Conservation (phyloP, 2,113 vertebrate genomes). For the Rafetus swinhoei region DNA sequence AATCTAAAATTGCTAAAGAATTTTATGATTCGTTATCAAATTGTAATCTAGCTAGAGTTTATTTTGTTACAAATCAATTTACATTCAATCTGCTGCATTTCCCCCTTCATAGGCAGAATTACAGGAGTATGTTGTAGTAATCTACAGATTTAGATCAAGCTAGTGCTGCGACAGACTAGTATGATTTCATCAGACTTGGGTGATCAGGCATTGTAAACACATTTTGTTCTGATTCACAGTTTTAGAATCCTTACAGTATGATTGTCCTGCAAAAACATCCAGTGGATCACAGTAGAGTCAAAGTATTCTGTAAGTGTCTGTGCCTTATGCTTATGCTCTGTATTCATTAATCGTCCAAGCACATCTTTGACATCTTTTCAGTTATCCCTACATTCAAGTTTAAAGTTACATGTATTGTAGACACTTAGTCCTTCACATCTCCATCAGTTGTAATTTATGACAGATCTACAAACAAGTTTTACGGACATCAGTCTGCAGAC, state of each 20-base stretch:
- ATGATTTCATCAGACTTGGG: too few species aligned
- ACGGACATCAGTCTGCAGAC: background rate
- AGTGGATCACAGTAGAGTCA: background rate
- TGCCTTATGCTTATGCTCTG: conserved; percentile 20
- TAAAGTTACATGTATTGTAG: background rate
- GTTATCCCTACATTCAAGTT: conserved; percentile 42
- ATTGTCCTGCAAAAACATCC: background rate
- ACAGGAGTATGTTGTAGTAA: background rate
- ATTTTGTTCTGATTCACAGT: background rate
- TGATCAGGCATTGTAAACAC: background rate
- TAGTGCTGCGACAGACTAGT: background rate
- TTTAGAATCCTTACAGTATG: background rate
- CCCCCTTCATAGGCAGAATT: background rate
- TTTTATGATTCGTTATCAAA: background rate
- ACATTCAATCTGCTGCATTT: background rate
- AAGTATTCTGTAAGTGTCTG: background rate
- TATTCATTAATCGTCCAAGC: background rate
- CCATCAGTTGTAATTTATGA: conserved; percentile 9
- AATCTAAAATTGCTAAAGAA: background rate
- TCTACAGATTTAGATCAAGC: background rate
- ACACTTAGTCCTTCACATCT: conserved; percentile 50
- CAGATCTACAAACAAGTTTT: conserved; percentile 34
- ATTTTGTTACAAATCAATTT: background rate
- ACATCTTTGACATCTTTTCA: background rate
- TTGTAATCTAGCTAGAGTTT: background rate